Percentiles rank a stretch among this genome's conserved stretches.
phyloP scores from a whole-genome alignment of 2,888 invertebrate species.

The Eupeodes luniger region DNA sequence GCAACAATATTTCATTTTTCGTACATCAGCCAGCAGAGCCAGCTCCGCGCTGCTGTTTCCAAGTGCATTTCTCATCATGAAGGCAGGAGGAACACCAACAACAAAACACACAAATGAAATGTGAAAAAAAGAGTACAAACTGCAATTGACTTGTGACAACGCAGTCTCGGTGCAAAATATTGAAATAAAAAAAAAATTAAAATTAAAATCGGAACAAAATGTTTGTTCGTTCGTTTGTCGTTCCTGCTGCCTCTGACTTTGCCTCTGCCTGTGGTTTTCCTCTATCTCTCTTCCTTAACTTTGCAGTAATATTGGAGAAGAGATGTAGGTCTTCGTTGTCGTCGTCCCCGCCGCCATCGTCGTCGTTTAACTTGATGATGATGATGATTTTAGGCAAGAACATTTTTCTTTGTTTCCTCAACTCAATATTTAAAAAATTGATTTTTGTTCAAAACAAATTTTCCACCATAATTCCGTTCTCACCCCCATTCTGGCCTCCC shows the following conservation, averaged over 20 bases:
- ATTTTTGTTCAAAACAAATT: slow-evolving; percentile 34
- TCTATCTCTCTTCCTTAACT: slow-evolving; percentile 16
- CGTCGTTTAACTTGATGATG: not conserved
- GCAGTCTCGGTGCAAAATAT: slow-evolving; percentile 64
- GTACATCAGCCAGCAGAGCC: slow-evolving; percentile 49
- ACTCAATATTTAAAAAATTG: slow-evolving; percentile 23
- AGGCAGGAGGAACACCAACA: slow-evolving; percentile 13
- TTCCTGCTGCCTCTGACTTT: not conserved
- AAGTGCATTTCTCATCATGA: slow-evolving; percentile 61
- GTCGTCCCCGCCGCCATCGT: not conserved
- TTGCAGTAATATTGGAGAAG: slow-evolving; percentile 19
- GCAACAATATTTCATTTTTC: slow-evolving; percentile 69
- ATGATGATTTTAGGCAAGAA: slow-evolving; percentile 33
- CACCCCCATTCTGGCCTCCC: not conserved
- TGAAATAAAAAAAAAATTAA: slow-evolving; percentile 34
- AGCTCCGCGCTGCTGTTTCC: slow-evolving; percentile 63
- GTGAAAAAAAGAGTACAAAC: slow-evolving; percentile 51
- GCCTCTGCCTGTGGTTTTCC: slow-evolving; percentile 16
- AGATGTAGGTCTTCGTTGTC: slow-evolving; percentile 2
- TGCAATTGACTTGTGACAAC: slow-evolving; percentile 72
- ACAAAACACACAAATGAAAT: slow-evolving; percentile 4
- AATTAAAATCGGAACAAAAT: slow-evolving; percentile 47
- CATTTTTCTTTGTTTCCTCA: slow-evolving; percentile 53
- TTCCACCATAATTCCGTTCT: slow-evolving; percentile 3
- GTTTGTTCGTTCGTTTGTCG: slow-evolving; percentile 56